These are phyloP conservation scores for Sebastes nivosus DNA, from an alignment of 2,797 vertebrate species.

Conservation along the genomic window DNA sequence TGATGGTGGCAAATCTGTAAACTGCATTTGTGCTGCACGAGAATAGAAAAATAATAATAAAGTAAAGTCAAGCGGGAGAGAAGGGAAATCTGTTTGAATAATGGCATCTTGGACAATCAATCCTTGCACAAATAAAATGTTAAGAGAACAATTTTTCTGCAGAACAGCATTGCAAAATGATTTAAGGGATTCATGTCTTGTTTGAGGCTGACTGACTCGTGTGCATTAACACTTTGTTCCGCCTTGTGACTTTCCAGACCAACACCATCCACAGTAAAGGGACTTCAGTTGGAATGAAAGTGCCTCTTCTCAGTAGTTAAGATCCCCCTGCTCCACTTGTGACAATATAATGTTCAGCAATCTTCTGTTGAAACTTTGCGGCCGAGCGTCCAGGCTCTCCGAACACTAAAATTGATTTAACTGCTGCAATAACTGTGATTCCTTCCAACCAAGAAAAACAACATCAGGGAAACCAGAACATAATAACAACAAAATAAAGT, in stretches of 20 bases:
- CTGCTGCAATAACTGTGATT: constrained; percentile 22
- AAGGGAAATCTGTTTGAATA: too few relatives aligned
- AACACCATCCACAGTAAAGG: constrained; percentile 21
- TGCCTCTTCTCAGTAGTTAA: constrained; percentile 1
- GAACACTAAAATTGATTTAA: constrained; percentile 6
- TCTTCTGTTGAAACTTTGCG: constrained; percentile 5
- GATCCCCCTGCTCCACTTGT: neutral
- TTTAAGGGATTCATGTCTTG: neutral
- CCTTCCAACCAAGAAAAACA: constrained; percentile 14
- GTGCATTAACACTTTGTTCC: too few relatives aligned
- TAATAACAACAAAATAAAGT: neutral
- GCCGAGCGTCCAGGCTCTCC: neutral
- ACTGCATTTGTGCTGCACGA: neutral
- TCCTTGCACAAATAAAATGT: too few relatives aligned
- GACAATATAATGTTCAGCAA: neutral
- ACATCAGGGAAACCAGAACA: constrained; percentile 5
- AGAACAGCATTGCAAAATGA: neutral
- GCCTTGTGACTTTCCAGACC: constrained; percentile 13
- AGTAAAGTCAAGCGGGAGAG: too few relatives aligned
- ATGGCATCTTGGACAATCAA: too few relatives aligned
- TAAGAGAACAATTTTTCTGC: neutral
- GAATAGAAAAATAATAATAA: neutral
- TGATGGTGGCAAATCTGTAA: neutral
- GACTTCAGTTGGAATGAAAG: constrained; percentile 19
- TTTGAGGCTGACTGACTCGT: neutral